Evolutionary conservation across 2,797 vertebrate species (phyloP).

Genomic region (Yasuhikotakia modesta): DNA sequence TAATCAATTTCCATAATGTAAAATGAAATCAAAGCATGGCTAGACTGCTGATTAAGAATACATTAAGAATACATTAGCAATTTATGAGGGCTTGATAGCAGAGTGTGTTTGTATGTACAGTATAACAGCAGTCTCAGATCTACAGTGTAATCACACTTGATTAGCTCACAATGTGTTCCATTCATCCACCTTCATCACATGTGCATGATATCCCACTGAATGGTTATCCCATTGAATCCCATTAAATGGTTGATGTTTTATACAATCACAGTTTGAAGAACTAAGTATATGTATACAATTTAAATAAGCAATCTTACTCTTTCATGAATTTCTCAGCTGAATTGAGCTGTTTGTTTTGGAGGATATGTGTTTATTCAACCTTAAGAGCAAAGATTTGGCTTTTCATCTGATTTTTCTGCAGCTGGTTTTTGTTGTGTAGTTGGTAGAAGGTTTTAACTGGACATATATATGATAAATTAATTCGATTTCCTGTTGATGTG

Average conservation of each 20-base stretch:
- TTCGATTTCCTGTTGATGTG: not conserved
- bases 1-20: constrained; percentile 34
- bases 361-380: constrained; percentile 17
- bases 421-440: not conserved
- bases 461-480: not conserved
- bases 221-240: not conserved
- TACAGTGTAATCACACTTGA: constrained; percentile 53
- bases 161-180: constrained; percentile 52
- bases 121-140: constrained; percentile 31
- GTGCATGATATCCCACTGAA: not conserved
- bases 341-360: constrained; percentile 29
- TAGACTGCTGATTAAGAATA: constrained; percentile 52
- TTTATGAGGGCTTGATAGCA: constrained; percentile 48
- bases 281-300: constrained; percentile 38
- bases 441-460: not conserved
- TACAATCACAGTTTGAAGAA: constrained; percentile 37
- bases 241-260: not conserved
- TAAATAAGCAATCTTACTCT: constrained; percentile 38
- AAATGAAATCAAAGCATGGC: constrained; percentile 42
- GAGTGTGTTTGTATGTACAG: constrained; percentile 45
- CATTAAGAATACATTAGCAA: constrained; percentile 57
- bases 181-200: constrained; percentile 34
- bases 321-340: not conserved
- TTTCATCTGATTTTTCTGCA: not conserved
- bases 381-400: constrained; percentile 19